phyloP scores from a whole-genome alignment of 1,140 invertebrate species.

The Lordiphosa mommai region DNA sequence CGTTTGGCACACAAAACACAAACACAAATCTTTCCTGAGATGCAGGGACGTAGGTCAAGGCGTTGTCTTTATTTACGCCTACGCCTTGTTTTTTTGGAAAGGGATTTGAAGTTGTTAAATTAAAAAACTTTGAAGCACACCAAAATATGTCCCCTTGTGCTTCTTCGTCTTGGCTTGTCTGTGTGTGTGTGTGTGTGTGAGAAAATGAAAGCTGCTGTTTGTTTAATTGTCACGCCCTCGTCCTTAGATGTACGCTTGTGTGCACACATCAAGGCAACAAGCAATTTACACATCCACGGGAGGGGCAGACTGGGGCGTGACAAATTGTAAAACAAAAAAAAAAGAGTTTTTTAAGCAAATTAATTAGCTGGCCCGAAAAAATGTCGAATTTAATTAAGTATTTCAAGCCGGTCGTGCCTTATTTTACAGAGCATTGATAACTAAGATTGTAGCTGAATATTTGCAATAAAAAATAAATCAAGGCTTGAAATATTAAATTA shows the following conservation, averaged over 20 bases:
- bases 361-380: too few relatives aligned
- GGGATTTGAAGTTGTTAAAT: slow-evolving; percentile 64
- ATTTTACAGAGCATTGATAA: too few relatives aligned
- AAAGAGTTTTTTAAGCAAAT: too few relatives aligned
- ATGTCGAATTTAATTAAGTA: too few relatives aligned
- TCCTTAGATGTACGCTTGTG: slow-evolving; percentile 42
- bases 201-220: slow-evolving; percentile 30
- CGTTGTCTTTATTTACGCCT: slow-evolving; percentile 51
- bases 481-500: too few relatives aligned
- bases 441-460: too few relatives aligned
- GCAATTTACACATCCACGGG: slow-evolving; percentile 1
- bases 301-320: background rate
- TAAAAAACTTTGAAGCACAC: slow-evolving; percentile 62
- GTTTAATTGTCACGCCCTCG: slow-evolving; percentile 60
- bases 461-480: too few relatives aligned
- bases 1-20: slow-evolving; percentile 70
- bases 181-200: slow-evolving; percentile 12
- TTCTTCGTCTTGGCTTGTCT: background rate
- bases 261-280: slow-evolving; percentile 44
- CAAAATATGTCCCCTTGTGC: background rate
- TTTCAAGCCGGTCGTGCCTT: too few relatives aligned
- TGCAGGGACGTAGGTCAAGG: slow-evolving; percentile 57
- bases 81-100: slow-evolving; percentile 11
- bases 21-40: slow-evolving; percentile 58
- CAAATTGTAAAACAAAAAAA: too few relatives aligned